A percentile compares a stretch with the other conserved stretches of the same genome.
These are phyloP conservation scores for Asbolus verrucosus DNA, from an alignment of 1,140 invertebrate species.

Conservation along the genomic window DNA sequence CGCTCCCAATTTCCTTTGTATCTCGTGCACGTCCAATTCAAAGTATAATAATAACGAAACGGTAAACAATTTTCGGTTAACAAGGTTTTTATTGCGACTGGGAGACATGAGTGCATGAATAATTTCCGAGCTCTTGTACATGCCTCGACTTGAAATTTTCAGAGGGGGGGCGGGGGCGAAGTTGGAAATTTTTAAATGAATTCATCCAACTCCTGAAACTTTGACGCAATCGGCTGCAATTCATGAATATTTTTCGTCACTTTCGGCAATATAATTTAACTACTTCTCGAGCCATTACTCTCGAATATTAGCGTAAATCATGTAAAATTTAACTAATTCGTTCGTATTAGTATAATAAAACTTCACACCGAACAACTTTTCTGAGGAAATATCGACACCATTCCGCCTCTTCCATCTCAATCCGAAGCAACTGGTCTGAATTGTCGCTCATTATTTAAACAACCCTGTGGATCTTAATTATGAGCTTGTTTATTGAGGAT, in stretches of 20 bases:
- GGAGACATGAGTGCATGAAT: conserved; percentile 29
- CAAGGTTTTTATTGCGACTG: conserved; percentile 28
- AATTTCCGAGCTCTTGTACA: conserved; percentile 13
- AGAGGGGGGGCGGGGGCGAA: background rate
- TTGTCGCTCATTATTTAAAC: conserved; percentile 2
- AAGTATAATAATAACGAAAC: conserved; percentile 19
- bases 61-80: conserved; percentile 32
- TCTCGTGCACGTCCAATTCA: background rate
- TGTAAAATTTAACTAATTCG: conserved; percentile 1
- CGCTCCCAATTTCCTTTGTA: conserved; percentile 12
- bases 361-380: conserved; percentile 12
- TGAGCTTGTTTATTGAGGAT: conserved; percentile 35
- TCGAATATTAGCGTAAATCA: conserved; percentile 19
- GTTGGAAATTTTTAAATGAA: conserved; percentile 36
- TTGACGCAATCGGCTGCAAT: conserved; percentile 23
- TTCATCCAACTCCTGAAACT: conserved; percentile 18
- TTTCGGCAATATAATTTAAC: conserved; percentile 15
- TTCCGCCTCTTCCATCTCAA: too few species aligned
- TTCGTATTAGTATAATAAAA: background rate
- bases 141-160: conserved; percentile 18
- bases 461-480: conserved; percentile 14
- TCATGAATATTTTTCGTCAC: conserved; percentile 30
- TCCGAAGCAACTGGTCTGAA: too few species aligned
- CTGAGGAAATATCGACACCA: too few species aligned
- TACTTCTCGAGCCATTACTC: conserved; percentile 7